Evolutionary conservation across 2,888 invertebrate genomes (phyloP).

Genomic region (Hyles lineata): DNA sequence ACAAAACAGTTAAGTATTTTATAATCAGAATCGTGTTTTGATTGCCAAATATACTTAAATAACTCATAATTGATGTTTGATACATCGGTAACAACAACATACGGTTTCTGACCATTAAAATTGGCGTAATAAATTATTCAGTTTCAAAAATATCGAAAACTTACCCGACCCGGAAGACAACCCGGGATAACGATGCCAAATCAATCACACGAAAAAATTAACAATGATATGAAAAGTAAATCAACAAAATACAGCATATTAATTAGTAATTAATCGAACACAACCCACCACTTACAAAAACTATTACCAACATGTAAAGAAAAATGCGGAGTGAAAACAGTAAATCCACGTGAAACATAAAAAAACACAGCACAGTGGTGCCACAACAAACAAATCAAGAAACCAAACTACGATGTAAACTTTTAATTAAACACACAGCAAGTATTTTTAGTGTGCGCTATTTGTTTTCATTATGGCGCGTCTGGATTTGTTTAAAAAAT

Average conservation of each 20-base stretch:
- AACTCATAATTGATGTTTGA: no score
- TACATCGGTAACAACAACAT: no score
- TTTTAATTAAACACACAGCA: slow-evolving; percentile 29
- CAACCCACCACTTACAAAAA: not conserved
- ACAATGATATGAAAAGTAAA: no score
- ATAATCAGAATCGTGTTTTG: no score
- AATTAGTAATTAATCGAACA: not conserved
- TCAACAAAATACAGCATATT: no score
- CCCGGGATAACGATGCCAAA: not conserved
- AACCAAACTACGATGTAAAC: slow-evolving; percentile 33
- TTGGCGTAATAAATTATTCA: no score
- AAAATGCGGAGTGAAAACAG: not conserved
- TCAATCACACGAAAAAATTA: not conserved
- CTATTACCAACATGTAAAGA: not conserved
- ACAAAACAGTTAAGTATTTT: no score
- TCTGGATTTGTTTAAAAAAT: slow-evolving; percentile 61
- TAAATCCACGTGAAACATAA: not conserved
- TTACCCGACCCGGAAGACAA: no score
- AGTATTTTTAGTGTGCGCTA: slow-evolving; percentile 38
- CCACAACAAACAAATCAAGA: slow-evolving; percentile 27
- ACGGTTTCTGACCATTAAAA: no score
- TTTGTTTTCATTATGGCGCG: slow-evolving; percentile 42
- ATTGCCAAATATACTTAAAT: no score
- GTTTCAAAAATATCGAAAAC: no score
- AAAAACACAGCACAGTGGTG: not conserved